Conservation (phyloP, 2,797 vertebrate species). For the Eleutherodactylus coqui region DNA sequence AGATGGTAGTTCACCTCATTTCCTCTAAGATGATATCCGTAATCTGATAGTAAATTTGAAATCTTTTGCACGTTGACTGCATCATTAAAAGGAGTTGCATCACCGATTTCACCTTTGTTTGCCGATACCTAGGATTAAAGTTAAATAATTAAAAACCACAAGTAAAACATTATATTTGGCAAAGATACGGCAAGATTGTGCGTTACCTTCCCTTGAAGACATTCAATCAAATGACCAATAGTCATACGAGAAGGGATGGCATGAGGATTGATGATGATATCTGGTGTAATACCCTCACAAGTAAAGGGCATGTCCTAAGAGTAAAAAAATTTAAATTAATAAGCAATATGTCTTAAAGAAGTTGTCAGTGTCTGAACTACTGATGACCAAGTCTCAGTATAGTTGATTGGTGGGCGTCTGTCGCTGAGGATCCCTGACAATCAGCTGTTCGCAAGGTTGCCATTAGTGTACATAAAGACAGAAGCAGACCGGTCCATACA, state of each 20-base stretch:
- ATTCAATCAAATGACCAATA: slow-evolving; percentile 98
- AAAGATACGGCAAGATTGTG: not conserved
- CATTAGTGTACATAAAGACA: too few relatives aligned
- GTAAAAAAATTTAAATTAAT: slow-evolving; percentile 39
- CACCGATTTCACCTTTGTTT: slow-evolving; percentile 98
- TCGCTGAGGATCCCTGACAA: too few relatives aligned
- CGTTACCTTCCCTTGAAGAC: slow-evolving; percentile 95
- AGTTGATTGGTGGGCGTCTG: too few relatives aligned
- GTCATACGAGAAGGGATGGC: slow-evolving; percentile 99
- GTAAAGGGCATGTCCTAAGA: slow-evolving; percentile 98
- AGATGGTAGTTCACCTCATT: slow-evolving; percentile 81
- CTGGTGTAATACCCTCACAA: slow-evolving; percentile 96
- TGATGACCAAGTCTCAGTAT: too few relatives aligned
- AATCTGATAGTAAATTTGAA: slow-evolving; percentile 94
- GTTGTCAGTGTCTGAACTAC: too few relatives aligned
- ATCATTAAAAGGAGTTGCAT: slow-evolving; percentile 97
- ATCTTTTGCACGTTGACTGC: slow-evolving; percentile 98
- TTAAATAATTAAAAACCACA: not conserved
- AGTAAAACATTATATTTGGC: not conserved
- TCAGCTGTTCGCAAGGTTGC: too few relatives aligned
- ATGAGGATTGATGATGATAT: slow-evolving; percentile 99
- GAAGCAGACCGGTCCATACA: too few relatives aligned
- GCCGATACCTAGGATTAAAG: slow-evolving; percentile 86
- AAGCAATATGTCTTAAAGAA: not conserved
- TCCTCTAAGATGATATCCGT: slow-evolving; percentile 95